Conservation (phyloP, 2,113 vertebrate genomes). For the Progne subis region DNA sequence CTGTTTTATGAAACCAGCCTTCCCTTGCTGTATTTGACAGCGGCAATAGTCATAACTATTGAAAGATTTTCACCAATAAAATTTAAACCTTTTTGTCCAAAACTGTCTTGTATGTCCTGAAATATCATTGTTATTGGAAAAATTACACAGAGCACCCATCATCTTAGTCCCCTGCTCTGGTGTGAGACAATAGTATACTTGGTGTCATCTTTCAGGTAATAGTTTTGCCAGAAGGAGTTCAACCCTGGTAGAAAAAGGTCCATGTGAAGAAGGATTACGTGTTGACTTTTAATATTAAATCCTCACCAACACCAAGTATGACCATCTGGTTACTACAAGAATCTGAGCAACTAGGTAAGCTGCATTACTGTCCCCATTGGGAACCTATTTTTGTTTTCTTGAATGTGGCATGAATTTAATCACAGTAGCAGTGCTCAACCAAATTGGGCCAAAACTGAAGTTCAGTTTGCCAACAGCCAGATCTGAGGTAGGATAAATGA, state of each 20-base stretch:
- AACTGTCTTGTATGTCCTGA: not conserved
- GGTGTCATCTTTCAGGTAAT: not conserved
- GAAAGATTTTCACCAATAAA: not conserved
- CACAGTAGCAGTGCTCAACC: not conserved
- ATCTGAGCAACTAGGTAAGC: not conserved
- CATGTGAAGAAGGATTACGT: not conserved
- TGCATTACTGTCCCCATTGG: not conserved
- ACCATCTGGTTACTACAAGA: not conserved
- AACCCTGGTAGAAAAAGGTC: not conserved
- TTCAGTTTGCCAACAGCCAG: not conserved
- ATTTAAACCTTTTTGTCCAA: not conserved
- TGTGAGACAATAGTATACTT: not conserved
- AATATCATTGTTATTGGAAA: not conserved
- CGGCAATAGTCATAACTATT: not conserved
- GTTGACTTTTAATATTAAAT: not conserved
- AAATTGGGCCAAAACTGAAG: not conserved
- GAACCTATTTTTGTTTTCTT: not conserved
- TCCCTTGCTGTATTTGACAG: not conserved
- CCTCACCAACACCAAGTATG: not conserved
- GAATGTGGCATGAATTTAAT: not conserved
- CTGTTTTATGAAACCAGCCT: not conserved
- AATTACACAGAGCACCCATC: not conserved
- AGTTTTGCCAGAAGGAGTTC: not conserved
- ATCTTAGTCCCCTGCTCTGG: accelerated
- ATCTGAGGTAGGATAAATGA: not conserved